These are phyloP conservation scores for Drosophila repletoides DNA, from an alignment of 1,140 invertebrate species.

Conservation along the genomic window DNA sequence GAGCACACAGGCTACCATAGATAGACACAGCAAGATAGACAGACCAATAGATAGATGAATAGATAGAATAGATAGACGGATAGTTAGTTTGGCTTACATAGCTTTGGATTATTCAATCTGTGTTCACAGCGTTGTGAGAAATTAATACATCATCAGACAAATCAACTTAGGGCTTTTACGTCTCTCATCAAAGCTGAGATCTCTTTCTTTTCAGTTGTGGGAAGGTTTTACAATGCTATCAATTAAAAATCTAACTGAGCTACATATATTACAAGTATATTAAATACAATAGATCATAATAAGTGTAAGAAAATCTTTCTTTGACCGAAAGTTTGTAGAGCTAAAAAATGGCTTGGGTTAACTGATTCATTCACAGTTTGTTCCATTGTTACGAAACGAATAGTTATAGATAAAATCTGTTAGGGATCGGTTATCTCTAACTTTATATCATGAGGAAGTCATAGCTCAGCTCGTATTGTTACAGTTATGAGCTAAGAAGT, in stretches of 20 bases:
- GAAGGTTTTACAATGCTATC: constrained; percentile 30
- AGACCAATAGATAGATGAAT: neutral
- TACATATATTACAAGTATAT: too few species aligned
- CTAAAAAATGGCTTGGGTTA: too few species aligned
- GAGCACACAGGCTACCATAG: constrained; percentile 1
- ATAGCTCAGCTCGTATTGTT: too few species aligned
- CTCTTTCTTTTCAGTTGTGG: neutral
- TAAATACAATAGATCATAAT: too few species aligned
- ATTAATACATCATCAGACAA: constrained; percentile 72
- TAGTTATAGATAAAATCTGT: too few species aligned
- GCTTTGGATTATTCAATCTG: constrained; percentile 68
- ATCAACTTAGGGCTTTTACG: constrained; percentile 46
- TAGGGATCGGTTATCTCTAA: too few species aligned
- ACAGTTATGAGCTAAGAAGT: neutral
- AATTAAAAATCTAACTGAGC: constrained; percentile 31
- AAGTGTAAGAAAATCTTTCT: neutral
- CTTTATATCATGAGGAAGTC: too few species aligned
- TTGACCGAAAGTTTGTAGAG: neutral
- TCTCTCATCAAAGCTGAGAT: neutral
- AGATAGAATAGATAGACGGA: constrained; percentile 1
- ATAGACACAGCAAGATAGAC: constrained; percentile 8
- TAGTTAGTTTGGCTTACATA: constrained; percentile 15
- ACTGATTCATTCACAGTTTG: too few species aligned
- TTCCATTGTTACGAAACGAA: too few species aligned
- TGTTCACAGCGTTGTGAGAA: constrained; percentile 68